These are phyloP conservation scores for Cosmopolites sordidus DNA, from an alignment of 2,888 invertebrate genomes.

Conservation along the genomic window DNA sequence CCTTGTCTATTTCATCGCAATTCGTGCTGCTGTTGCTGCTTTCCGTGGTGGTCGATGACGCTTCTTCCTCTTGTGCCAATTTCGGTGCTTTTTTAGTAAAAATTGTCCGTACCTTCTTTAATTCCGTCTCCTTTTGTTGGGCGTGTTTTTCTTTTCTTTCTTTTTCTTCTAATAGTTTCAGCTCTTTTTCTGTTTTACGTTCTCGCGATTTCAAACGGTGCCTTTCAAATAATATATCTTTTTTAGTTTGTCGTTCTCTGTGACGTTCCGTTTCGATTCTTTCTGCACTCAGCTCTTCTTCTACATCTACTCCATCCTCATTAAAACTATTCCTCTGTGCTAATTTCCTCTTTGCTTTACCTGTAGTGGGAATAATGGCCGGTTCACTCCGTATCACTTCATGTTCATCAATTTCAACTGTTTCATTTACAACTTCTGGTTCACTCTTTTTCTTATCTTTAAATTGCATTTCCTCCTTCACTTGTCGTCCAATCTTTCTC, in stretches of 20 bases:
- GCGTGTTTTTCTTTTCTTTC: slow-evolving; percentile 35
- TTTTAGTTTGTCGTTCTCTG: slow-evolving; percentile 22
- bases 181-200: slow-evolving; percentile 25
- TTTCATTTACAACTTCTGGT: slow-evolving; percentile 30
- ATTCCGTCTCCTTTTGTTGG: slow-evolving; percentile 41
- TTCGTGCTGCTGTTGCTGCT: slow-evolving; percentile 53
- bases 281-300: slow-evolving; percentile 18
- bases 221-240: slow-evolving; percentile 28
- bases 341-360: slow-evolving; percentile 43
- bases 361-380: slow-evolving; percentile 42
- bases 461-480: slow-evolving; percentile 43
- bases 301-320: slow-evolving; percentile 22
- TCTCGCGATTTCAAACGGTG: slow-evolving; percentile 27
- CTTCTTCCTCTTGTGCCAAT: slow-evolving; percentile 58
- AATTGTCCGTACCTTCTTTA: slow-evolving; percentile 28
- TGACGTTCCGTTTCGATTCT: slow-evolving; percentile 17
- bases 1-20: slow-evolving; percentile 35
- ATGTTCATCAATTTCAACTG: slow-evolving; percentile 22
- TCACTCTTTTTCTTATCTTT: slow-evolving; percentile 33
- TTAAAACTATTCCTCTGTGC: slow-evolving; percentile 39
- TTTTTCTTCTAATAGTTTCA: slow-evolving; percentile 26
- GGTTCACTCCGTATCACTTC: slow-evolving; percentile 33
- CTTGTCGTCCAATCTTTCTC: slow-evolving; percentile 53
- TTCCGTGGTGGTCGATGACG: slow-evolving; percentile 67
- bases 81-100: slow-evolving; percentile 31